Base-by-base conservation (phyloP, 1,140 invertebrate genomes). In the Eumeta japonica region DNA sequence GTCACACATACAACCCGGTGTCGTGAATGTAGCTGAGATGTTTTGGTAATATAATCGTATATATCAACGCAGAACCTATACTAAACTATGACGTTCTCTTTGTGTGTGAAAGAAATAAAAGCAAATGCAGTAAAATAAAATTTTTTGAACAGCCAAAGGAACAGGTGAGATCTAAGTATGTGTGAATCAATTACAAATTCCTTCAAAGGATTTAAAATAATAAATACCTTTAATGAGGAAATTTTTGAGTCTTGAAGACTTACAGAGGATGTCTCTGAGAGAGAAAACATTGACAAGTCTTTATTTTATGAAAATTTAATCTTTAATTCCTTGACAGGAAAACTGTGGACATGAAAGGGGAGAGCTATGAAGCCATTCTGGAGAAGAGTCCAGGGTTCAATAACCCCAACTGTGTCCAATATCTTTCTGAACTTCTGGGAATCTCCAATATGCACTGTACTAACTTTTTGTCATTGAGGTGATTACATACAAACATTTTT, bases 381-480 rank as follows among this genome's bases (percentile, higher is more conserved):
- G 83, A 87, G 73, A 87, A 86, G 74, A 89, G 88, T 56, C 77
- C 87, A 51, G 89, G 89, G 50, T 94, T 93, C 80, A 87, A 88
- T 79, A 95, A 94, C 79, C 89, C 89, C 24, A 90, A 90, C 76
- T 90, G 86, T 79, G 85, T 91, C 54, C 84, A 84, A 72, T 86
- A 85, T 78, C 80, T 92, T 39, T 80, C 85, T 46, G 81, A 83
- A 55, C 77, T 83, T 38, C 81, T 90, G 61, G 84, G 84, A 36
- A 80, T 92, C 46, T 75, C 82, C 41, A 80, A 80, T 53, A 79
- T 83, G 43, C 83, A 85, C 57, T 82, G 85, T 51, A 86, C 87
- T 1, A 81, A 91, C 41, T 88, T 93, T 79, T 65, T 80, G 44
- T 81, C 82, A 28, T 62, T 92, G 24, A 87, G 83, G 88, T 90